phyloP scores from a whole-genome alignment of 2,797 vertebrate species.

The Mormyrops boulengeri region DNA sequence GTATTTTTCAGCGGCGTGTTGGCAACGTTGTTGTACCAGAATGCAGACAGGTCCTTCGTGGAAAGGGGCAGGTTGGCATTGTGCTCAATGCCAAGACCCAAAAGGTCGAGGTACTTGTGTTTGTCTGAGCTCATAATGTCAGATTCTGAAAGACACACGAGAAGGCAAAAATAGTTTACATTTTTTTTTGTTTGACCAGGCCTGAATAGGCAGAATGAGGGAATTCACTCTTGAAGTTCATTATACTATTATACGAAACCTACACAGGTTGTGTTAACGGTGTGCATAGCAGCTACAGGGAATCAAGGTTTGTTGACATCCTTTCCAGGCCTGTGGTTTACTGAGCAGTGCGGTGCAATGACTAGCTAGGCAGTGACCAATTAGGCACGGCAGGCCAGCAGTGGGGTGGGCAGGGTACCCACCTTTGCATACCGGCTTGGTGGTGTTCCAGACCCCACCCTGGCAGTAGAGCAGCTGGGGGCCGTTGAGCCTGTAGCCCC shows the following conservation, averaged over 20 bases:
- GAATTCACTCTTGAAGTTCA: not conserved
- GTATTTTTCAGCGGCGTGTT: slow-evolving; percentile 32
- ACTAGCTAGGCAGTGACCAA: not conserved
- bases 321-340: not conserved
- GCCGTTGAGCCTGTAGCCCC: slow-evolving; percentile 52
- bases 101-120: slow-evolving; percentile 19
- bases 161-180: not conserved
- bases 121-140: slow-evolving; percentile 48
- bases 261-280: not conserved
- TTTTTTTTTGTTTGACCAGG: not conserved
- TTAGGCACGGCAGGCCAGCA: not conserved
- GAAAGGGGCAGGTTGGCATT: slow-evolving; percentile 23
- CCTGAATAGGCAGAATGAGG: not conserved
- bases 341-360: not conserved
- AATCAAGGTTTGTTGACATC: not conserved
- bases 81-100: slow-evolving; percentile 22
- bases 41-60: slow-evolving; percentile 34
- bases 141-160: slow-evolving; percentile 37
- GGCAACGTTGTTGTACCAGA: slow-evolving; percentile 11
- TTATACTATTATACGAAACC: not conserved
- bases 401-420: not conserved
- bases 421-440: slow-evolving; percentile 61
- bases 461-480: slow-evolving; percentile 55
- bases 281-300: not conserved
- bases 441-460: slow-evolving; percentile 55